These are phyloP conservation scores for Chloroceryle inda DNA, from an alignment of 2,797 vertebrate species.

Conservation along the genomic window DNA sequence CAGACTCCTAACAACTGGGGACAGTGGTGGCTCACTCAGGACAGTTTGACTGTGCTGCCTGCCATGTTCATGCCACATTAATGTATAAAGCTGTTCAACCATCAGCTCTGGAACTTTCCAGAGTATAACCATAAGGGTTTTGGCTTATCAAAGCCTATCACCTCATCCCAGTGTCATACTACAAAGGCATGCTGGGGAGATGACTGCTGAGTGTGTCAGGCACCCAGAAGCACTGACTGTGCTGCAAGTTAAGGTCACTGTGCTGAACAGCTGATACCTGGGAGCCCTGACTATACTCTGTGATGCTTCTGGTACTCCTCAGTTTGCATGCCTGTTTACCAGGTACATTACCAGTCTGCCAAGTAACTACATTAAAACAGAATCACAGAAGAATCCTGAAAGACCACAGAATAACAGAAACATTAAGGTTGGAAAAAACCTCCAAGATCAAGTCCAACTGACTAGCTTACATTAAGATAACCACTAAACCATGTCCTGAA, in stretches of 20 bases:
- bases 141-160: background rate
- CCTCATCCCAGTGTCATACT: background rate
- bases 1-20: background rate
- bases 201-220: accelerated
- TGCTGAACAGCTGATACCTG: background rate
- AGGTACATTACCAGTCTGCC: background rate
- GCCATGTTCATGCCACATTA: background rate
- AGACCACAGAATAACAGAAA: too few species aligned
- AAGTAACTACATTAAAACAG: background rate
- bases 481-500: too few species aligned
- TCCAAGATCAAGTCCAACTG: too few species aligned
- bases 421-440: too few species aligned
- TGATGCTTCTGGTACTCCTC: background rate
- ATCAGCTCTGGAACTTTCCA: background rate
- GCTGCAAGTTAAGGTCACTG: background rate
- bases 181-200: background rate
- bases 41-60: background rate
- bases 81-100: background rate
- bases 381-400: background rate
- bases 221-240: background rate
- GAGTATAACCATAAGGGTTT: background rate
- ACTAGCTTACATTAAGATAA: too few species aligned
- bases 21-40: background rate
- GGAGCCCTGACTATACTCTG: background rate
- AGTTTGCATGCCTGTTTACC: background rate